Evolutionary conservation across 92 coral and sea anemone genomes (phyloP).

Genomic region (Epizoanthus illoricatus): DNA sequence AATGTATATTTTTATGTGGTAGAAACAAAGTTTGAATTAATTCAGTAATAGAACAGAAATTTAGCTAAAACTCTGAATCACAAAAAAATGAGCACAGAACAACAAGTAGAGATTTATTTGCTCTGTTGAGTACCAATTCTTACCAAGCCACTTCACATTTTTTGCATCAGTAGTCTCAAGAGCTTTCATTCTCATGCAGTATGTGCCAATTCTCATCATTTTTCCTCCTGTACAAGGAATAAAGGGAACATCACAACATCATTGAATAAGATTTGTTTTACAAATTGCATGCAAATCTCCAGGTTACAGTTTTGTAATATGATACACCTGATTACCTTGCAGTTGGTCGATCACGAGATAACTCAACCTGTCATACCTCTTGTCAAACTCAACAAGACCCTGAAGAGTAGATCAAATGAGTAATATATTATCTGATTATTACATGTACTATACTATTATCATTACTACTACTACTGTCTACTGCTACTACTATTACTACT

Average conservation of each 20-base stretch:
- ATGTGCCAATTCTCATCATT: conserved; percentile 58
- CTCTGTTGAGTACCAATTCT: background rate
- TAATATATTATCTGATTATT: background rate
- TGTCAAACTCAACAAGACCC: conserved; percentile 69
- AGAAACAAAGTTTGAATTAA: too few relatives aligned
- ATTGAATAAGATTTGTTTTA: background rate
- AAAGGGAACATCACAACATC: background rate
- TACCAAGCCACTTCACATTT: conserved; percentile 66
- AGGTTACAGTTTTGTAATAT: too few relatives aligned
- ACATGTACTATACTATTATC: too few relatives aligned
- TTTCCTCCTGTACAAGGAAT: conserved; percentile 28
- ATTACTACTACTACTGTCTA: too few relatives aligned
- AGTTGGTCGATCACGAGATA: conserved; percentile 64
- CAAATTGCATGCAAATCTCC: background rate
- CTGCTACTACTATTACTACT: too few relatives aligned
- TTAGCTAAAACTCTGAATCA: too few relatives aligned
- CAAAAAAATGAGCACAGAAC: too few relatives aligned
- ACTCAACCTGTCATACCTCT: conserved; percentile 65
- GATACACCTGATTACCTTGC: conserved; percentile 45
- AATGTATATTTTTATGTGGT: too few relatives aligned
- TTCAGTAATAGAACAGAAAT: too few relatives aligned
- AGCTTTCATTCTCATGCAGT: conserved; percentile 48
- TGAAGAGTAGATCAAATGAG: conserved; percentile 14
- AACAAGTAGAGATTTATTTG: too few relatives aligned
- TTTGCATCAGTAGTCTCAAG: conserved; percentile 37